Conservation (phyloP, 37 sponge, comb jelly and placozoan genomes). For the Eunapius fragilis region DNA sequence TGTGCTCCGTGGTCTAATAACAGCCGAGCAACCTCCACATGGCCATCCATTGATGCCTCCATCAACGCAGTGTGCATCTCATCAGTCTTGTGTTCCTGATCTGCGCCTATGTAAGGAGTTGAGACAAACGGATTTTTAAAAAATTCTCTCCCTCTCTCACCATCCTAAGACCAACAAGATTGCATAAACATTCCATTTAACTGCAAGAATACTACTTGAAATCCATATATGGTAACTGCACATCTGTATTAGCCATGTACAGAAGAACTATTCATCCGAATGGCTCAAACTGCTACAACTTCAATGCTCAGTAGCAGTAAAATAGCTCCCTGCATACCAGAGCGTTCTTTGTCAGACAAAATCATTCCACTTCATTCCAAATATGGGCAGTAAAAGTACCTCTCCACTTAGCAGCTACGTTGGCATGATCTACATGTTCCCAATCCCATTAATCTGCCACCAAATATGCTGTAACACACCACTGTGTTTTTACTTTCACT, state of each 20-base stretch:
- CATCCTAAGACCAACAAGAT: no score
- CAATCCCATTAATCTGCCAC: no score
- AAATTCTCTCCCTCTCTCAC: no score
- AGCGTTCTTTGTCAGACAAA: background rate
- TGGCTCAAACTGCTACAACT: background rate
- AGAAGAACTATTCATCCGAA: background rate
- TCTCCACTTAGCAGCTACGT: no score
- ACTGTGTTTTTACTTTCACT: no score
- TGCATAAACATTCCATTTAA: no score
- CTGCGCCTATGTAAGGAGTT: constrained; percentile 50
- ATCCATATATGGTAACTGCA: no score
- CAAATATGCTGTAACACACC: no score
- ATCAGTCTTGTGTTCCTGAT: constrained; percentile 92
- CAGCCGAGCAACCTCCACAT: constrained; percentile 85
- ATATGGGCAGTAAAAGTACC: no score
- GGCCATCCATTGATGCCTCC: constrained; percentile 93
- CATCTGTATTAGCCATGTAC: background rate
- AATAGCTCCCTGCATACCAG: background rate
- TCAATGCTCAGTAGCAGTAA: background rate
- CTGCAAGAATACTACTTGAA: no score
- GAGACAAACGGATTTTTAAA: no score
- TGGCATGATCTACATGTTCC: no score
- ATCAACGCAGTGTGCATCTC: constrained; percentile 94
- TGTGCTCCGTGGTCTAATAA: constrained; percentile 86
- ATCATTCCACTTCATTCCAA: background rate